Evolutionary conservation across 2,797 vertebrate genomes (phyloP), one percentile per base, ranked within the genome.

Genomic region (Peromyscus aztecus): DNA sequence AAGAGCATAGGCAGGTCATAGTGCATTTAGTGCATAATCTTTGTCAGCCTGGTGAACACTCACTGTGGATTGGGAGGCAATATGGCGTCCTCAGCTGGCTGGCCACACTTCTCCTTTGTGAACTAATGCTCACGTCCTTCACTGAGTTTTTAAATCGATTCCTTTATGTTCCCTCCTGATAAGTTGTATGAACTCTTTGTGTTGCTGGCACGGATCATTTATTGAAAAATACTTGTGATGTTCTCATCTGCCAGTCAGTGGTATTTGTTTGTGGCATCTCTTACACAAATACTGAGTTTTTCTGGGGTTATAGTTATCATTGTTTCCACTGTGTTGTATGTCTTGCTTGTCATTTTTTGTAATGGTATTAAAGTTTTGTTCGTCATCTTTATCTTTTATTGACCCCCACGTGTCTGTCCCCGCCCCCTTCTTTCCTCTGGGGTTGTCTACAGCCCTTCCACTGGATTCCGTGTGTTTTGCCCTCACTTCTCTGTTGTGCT

Each of bases 311-410:
- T 57, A 69, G 31, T 61, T 90, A 83, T 73, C 19, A 0, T 81
- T 9, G 75, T 43, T 55, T 89, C 29, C 94, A 43, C 21, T 89
- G 0, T 88, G 63, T 34, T 55, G 9, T 94, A 19, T 67, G 52
- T 94, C 65, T 93, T 94, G 57, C 94, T 65, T 91, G 40, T 88
- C 63, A 76, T 71, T 55, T 95, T 92, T 67, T 61, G 69, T 77
- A 76, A 89, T 75, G 31, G n/a, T 73, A 90, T 93, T 82, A 85
- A 63, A 82, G 57, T 46, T 71, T 40, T 73, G 4, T 85, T 90
- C 94, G 88, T 86, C 27, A 49, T 40, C 57, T 92, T 80, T 71
- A 40, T 23, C 37, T 90, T 94, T 91, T 59, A 13, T 65, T 90
- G 81, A 5, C 37, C 13, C 5, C 52, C 37, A 1, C 3, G 3